Base-by-base conservation (phyloP, 2,888 invertebrate species). In the Cordylochernes scorpioides region DNA sequence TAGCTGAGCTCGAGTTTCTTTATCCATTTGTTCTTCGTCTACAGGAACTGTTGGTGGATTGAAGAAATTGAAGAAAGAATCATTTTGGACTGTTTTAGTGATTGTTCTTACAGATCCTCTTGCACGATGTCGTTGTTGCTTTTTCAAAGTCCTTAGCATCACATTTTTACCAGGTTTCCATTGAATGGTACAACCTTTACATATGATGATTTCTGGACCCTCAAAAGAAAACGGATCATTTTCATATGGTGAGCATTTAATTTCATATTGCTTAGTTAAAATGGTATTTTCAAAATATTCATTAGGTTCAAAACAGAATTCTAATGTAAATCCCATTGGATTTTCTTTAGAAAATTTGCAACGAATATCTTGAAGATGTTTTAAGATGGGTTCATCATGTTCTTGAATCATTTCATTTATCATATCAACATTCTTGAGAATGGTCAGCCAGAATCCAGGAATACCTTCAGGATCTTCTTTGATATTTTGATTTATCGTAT, bases 51-150 rank as follows among this genome's bases (percentile, higher is more conserved):
- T 59, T 19, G 91, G 91, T 26, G 91, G 91, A 43, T 65, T 68
- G 59, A 99, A 97, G 65, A 97, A 99, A 59, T 94, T 94, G 62
- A 99, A 99, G 64, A 97, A 99, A 0, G 91, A 94, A 55, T 94
- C 91, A 32, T 77, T 82, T 49, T 80, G 78, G 42, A 94, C 78
- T 30, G 75, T 74, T 61, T 86, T 91, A 28, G 77, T 78, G 41
- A 94, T 71, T n/a, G 80, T 82, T 47, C 88, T 68, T 34, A 80
- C 74, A 0, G 78, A 71, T 28, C 84, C 86, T 39, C 77, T 68
- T 24, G 78, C 78, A 67, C 91, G 91, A 56, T 94, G 91, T 57
- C 94, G 94, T 59, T 97, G 94, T 58, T 84, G 88, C 65, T 91
- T 91, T 54, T 82, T 80, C 39, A 91, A 72, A 18, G 74, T 75